These are phyloP conservation scores for Nannospalax galili DNA, from an alignment of 2,113 vertebrate species.

Conservation along the genomic window DNA sequence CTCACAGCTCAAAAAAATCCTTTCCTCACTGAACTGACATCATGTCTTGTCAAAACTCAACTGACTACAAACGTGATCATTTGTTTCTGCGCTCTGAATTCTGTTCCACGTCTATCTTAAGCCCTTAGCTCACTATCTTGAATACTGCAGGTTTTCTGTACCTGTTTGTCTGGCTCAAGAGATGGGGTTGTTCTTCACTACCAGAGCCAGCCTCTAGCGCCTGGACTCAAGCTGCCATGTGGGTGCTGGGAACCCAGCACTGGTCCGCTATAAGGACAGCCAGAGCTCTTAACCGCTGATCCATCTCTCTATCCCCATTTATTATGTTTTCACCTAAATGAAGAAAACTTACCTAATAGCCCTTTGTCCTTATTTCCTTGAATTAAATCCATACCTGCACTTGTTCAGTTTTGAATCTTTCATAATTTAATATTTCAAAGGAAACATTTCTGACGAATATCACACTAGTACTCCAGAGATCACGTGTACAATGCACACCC, in stretches of 20 bases:
- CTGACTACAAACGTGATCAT: not conserved
- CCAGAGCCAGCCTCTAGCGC: too few relatives aligned
- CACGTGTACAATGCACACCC: not conserved
- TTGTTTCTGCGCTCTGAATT: not conserved
- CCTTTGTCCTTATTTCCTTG: not conserved
- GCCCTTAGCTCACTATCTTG: too few relatives aligned
- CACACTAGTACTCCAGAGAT: not conserved
- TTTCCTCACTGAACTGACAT: not conserved
- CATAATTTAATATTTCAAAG: not conserved
- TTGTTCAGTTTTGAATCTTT: not conserved
- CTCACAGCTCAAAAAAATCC: not conserved
- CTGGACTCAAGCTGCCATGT: too few relatives aligned
- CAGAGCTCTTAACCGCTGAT: too few relatives aligned
- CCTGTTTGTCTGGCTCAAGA: too few relatives aligned
- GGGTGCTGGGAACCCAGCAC: too few relatives aligned
- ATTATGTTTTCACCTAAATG: not conserved
- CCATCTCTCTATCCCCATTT: too few relatives aligned
- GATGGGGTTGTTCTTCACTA: too few relatives aligned
- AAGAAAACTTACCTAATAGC: not conserved
- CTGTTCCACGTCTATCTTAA: not conserved
- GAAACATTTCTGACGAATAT: conserved; percentile 1
- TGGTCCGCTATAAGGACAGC: too few relatives aligned
- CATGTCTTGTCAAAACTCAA: not conserved
- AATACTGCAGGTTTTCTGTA: too few relatives aligned
- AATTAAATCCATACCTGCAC: conserved; percentile 7